Evolutionary conservation across 2,797 vertebrate species (phyloP), one percentile per base, ranked within the genome.

Genomic region (Schizopygopsis malacanthus): DNA sequence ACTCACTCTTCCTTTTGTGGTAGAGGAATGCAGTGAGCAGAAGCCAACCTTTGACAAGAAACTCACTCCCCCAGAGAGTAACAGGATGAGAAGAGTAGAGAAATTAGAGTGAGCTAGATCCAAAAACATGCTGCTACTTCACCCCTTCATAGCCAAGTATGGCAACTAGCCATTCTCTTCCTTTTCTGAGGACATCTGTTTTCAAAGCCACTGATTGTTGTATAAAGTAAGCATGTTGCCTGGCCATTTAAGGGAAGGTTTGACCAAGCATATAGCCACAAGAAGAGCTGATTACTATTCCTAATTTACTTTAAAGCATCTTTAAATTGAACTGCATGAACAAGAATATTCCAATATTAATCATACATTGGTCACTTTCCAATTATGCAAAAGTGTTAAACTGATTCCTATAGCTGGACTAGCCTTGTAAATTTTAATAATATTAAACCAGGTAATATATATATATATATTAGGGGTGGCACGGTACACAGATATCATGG

Each of bases 1-100:
- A 25, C 59, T 71, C 16, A 13, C 87, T 73, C 86, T 89, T 90
- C 88, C 89, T 91, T 91, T 88, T 90, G 88, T 88, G 89, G 90
- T 85, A 75, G 76, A 89, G 87, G 85, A 90, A 91, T 91, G 89
- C 81, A 82, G 43, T 59, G 25, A 70, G 76, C 59, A 39, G 43
- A 56, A 52, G 75, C 71, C 22, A 85, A 47, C 56, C 52, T 81
- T 82, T 43, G 69, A 61, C 41, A 82, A 81, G 45, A 69, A 33
- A 71, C 28, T 83, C 47, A 18, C 70, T 88, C 84, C 82, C 52
- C 63, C 79, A 52, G 69, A 82, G 77, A 65, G 45, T 72, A 69
- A 72, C 50, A 28, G 75, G 73, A 89, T 16, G 39, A 59, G 16
- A 52, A 84, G 12, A 61, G 79, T 67, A 72, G 41, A 45, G 41